phyloP scores from a whole-genome alignment of 2,113 vertebrate genomes.

The Bolborhynchus lineola region DNA sequence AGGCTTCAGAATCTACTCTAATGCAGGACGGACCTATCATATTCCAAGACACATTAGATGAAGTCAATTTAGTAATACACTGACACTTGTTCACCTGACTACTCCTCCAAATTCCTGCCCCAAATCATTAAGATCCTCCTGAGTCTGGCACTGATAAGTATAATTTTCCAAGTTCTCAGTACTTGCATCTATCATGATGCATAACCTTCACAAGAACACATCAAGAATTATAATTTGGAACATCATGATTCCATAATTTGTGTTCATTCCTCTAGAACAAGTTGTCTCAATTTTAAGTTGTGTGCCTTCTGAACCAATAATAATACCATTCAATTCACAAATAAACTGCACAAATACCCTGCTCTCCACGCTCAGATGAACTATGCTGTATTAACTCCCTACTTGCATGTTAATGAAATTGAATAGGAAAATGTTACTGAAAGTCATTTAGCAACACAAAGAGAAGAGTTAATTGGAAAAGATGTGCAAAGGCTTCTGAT shows the following conservation, averaged over 20 bases:
- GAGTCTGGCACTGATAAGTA: not conserved
- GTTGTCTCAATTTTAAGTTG: not conserved
- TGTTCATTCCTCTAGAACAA: not conserved
- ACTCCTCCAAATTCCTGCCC: not conserved
- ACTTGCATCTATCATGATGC: not conserved
- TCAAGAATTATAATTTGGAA: not conserved
- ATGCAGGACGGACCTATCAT: not conserved
- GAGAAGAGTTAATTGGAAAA: conserved; percentile 15
- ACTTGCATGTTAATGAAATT: not conserved
- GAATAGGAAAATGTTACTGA: not conserved
- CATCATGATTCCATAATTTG: not conserved
- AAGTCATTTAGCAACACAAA: conserved; percentile 7
- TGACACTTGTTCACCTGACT: not conserved
- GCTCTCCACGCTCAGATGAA: not conserved
- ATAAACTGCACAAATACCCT: not conserved
- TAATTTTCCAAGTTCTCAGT: not conserved
- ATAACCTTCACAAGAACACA: not conserved
- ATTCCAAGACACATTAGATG: not conserved
- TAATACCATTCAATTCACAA: not conserved
- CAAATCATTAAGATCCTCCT: not conserved
- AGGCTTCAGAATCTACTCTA: not conserved
- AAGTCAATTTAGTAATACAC: not conserved
- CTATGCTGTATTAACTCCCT: not conserved
- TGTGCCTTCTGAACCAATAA: not conserved
- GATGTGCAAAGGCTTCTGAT: not conserved